Evolutionary conservation across 2,888 invertebrate genomes (phyloP).

Genomic region (Nymphalis polychloros): DNA sequence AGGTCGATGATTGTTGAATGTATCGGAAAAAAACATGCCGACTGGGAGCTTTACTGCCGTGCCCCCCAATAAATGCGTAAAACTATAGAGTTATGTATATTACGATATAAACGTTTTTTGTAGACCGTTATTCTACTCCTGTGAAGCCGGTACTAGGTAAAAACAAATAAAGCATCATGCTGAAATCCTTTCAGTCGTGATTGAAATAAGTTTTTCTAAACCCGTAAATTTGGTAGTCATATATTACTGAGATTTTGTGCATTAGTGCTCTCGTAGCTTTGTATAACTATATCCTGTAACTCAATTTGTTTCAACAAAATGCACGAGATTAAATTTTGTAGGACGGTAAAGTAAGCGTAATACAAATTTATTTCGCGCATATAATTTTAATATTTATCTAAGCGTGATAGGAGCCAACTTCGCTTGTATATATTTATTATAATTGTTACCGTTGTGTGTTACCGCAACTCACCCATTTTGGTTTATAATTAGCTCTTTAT

Average conservation of each 20-base stretch:
- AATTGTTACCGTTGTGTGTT: constrained; percentile 7
- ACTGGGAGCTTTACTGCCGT: too few species aligned
- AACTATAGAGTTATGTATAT: too few species aligned
- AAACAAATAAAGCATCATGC: background rate
- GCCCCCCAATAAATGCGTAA: too few species aligned
- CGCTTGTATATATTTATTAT: constrained; percentile 16
- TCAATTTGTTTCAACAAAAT: constrained; percentile 32
- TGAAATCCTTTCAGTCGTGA: background rate
- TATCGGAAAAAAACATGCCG: too few species aligned
- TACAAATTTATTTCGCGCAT: constrained; percentile 14
- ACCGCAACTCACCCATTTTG: constrained; percentile 17
- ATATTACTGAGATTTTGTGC: background rate
- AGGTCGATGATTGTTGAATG: too few species aligned
- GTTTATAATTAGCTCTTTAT: constrained; percentile 36
- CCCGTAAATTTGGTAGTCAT: too few species aligned
- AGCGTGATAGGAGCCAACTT: constrained; percentile 18
- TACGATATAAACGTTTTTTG: too few species aligned
- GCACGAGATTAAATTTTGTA: constrained; percentile 31
- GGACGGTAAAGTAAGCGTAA: constrained; percentile 14
- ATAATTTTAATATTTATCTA: constrained; percentile 10
- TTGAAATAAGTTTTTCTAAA: too few species aligned
- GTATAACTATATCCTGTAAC: constrained; percentile 20
- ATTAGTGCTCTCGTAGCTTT: background rate
- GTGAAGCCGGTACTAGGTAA: background rate
- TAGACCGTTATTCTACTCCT: background rate